Base-by-base conservation (phyloP, 2,888 invertebrate genomes). In the Neoascia interrupta region DNA sequence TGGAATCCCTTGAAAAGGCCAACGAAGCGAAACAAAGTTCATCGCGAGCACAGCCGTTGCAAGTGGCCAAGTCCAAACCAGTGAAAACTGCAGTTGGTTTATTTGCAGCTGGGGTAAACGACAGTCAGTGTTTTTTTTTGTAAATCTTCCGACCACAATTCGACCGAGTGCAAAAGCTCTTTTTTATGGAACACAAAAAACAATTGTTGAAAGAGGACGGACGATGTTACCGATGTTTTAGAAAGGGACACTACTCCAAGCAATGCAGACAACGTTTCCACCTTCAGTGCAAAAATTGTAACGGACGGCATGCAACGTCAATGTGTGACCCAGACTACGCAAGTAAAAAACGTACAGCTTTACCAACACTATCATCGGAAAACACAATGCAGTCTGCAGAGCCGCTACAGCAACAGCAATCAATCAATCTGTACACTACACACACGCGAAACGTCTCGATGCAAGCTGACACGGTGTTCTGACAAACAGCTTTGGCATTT, bases 321-420 rank as follows among this genome's bases (percentile, higher is more conserved):
- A 47, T 60, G 58, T 58, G 58, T 11, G 58, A 58, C 21, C 34
- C 58, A 41, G 10, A 41, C 18, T 41, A 41, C 8, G 8, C 19
- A 10, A 41, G n/a, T 8, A 16, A 18, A 18, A 41, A 41, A 19
- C 4, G n/a, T n/a, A n/a, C n/a, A n/a, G n/a, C n/a, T n/a, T 5
- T 6, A 45, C n/a, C n/a, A n/a, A n/a, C n/a, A n/a, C n/a, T n/a
- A n/a, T n/a, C n/a, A n/a, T n/a, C n/a, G n/a, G n/a, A n/a, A n/a
- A n/a, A n/a, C n/a, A n/a, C n/a, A n/a, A 21, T 8, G 10, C 6
- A 26, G 26, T 26, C 26, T 8, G 10, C 13, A 13, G 8, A 1
- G 11, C 11, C 23, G 13, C n/a, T n/a, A n/a, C n/a, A n/a, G n/a
- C 21, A n/a, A 21, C 26, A 53, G 15, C 53, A 53, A 37, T 37